Base-by-base conservation (phyloP, 1,140 invertebrate genomes). In the Chironomus tepperi region DNA sequence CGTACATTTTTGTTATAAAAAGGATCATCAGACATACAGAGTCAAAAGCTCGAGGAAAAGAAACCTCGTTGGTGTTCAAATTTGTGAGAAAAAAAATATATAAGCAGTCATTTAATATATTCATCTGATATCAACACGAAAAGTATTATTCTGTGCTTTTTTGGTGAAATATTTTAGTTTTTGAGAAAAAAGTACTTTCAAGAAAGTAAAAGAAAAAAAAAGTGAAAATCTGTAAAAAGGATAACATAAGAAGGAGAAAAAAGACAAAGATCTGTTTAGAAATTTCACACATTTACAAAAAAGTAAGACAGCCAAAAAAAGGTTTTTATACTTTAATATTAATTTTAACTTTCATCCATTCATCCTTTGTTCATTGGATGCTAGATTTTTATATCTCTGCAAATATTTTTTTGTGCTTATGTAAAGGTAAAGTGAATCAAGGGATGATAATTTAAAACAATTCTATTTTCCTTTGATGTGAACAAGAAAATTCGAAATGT, bases 281-380 rank as follows among this genome's bases (percentile, higher is more conserved):
- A 57, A 12, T 15, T n/a, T 3, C 12, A 57, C 5, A 34, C 24
- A 34, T 57, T n/a, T 15, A 57, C 47, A 57, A 57, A n/a, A 57
- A 57, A 57, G 47, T 34, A 34, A 5, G 24, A 57, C 47, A 57
- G 16, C 65, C 3, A 67, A 67, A 67, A 67, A 67, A 70, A 21
- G 18, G 16, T n/a, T 70, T 70, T 21, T 70, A 9, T 70, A 10
- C 65, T 70, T 70, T 70, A 70, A 70, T 70, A 70, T 70, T 70
- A 70, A 70, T 70, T 70, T 70, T 70, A 21, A n/a, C 47, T 12
- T 57, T 12, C 15, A 12, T 15, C 47, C n/a, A n/a, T 57, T 57
- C 15, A 34, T 34, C 24, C 24, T 34, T 34, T 34, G 24, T 34
- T 34, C 5, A 34, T 5, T 34, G 1, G 24, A 34, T 34, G 24